Base-by-base conservation (phyloP, 2,797 vertebrate genomes). In the Hypotaenidia okinawae region DNA sequence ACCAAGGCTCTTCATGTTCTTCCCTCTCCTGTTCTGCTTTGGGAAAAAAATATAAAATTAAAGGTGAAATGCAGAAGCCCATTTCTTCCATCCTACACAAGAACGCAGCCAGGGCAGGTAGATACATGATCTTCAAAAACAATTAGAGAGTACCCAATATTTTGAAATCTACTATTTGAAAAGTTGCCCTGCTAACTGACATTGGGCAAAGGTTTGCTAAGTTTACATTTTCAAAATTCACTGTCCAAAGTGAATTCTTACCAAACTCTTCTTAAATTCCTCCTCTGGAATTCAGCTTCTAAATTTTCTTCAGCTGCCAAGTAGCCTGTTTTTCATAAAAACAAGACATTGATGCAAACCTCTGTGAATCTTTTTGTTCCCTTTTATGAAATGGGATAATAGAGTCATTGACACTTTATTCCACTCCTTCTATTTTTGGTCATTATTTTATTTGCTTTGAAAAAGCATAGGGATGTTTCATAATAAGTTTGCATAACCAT, bases 401-500 rank as follows among this genome's bases (percentile, higher is more conserved):
- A 12, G 7, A 67, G 72, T 61, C 52, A 37, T 57, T 72, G 68
- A 51, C 17, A 15, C 61, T 95, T 88, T 57, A 49, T 94, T 93
- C 49, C 45, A 24, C 47, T 76, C 52, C 67, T 90, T 68, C 84
- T 96, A 35, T 90, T 94, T 95, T 91, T 49, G 35, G 33, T 84
- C 39, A 24, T 82, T 88, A 73, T 87, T 95, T 87, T 58, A 64
- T 95, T 86, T 81, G 51, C 85, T 95, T 87, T 86, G 70, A 88
- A 91, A 95, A 93, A 66, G 12, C 69, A 14, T 59, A 49, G n/a
- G 57, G 16, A 51, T 84, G 66, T 92, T 95, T 94, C 89, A 7
- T 86, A 89, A 86, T 49, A 67, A 49, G 59, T 82, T 93, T 97
- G 87, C 87, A 69, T 91, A 96, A 84, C 83, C 74, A 57, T 63